Conservation (phyloP, 2,113 vertebrate species). For the Lophotis ruficrista region DNA sequence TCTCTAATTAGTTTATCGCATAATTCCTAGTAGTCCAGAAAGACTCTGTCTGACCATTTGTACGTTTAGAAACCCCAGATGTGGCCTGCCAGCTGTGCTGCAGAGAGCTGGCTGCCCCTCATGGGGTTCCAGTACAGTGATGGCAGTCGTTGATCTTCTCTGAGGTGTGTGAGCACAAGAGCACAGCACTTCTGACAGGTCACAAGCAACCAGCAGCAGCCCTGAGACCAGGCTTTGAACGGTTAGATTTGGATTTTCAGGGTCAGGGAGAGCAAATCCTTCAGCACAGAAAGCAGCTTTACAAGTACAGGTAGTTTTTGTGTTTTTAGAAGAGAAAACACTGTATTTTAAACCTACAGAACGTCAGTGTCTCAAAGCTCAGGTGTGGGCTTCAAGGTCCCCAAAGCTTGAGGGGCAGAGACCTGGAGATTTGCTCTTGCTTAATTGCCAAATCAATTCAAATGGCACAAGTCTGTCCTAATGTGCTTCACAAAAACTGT, state of each 20-base stretch:
- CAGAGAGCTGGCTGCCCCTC: neutral
- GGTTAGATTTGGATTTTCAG: neutral
- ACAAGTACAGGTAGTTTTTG: neutral
- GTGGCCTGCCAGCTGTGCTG: neutral
- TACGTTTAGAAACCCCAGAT: neutral
- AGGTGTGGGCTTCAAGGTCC: neutral
- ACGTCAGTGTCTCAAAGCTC: neutral
- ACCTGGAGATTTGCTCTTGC: neutral
- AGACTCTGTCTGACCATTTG: neutral
- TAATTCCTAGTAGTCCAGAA: neutral
- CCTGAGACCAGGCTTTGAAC: neutral
- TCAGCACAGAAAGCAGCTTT: neutral
- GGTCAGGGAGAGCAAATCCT: neutral
- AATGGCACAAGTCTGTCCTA: neutral
- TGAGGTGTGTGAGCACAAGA: neutral
- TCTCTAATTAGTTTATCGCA: neutral
- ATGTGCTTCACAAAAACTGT: neutral
- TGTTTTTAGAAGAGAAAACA: neutral
- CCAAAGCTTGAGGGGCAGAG: neutral
- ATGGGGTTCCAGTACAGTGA: neutral
- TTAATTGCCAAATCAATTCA: neutral
- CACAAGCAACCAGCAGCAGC: neutral
- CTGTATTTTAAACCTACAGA: neutral
- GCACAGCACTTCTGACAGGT: neutral
- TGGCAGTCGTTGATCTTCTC: neutral